Base-by-base conservation (phyloP, 2,888 invertebrate genomes). In the Steinernema carpocapsae region DNA sequence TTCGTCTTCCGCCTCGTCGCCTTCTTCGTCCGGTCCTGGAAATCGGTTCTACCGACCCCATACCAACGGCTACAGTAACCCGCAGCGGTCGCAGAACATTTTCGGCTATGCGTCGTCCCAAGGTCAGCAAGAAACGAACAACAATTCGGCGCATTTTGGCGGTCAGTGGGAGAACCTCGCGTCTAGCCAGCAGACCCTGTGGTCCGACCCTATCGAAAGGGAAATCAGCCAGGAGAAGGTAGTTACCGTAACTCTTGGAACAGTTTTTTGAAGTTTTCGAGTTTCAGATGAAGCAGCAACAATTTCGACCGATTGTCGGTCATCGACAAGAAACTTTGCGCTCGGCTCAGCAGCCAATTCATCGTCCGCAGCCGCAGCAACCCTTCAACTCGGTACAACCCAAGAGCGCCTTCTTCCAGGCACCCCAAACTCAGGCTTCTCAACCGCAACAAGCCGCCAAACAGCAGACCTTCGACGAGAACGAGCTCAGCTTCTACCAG, bases 401-500 rank as follows among this genome's bases (percentile, higher is more conserved):
- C 71, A 26, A 32, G 12, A 51, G n/a, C 19, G 12, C 12, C 51
- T 51, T 12, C 51, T 51, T 51, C 51, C 51, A 51, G 51, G 6
- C 12, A 10, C n/a, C n/a, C n/a, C n/a, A n/a, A n/a, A n/a, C n/a
- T n/a, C n/a, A n/a, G n/a, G 51, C 51, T 10, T 19, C 7, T 10
- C 51, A 51, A 19, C 51, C 12, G 6, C 51, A 51, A 19, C 51
- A 51, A 19, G 12, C 51, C 6, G 12, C n/a, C 12, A 51, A 51
- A 19, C 51, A 51, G 51, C n/a, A 10, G 14, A 12, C 51, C 6
- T 51, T 70, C 37, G 83, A 80, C 64, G 80, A 80, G 72, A 73
- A 76, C 17, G 80, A 80, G 46, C 72, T 80, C 19, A 74, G 79
- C 22, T 72, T 74, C 59, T 51, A n/a, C 51, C 83, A 80, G 51